These are phyloP conservation scores for Tichodroma muraria DNA, from an alignment of 2,113 vertebrate species.

Conservation along the genomic window DNA sequence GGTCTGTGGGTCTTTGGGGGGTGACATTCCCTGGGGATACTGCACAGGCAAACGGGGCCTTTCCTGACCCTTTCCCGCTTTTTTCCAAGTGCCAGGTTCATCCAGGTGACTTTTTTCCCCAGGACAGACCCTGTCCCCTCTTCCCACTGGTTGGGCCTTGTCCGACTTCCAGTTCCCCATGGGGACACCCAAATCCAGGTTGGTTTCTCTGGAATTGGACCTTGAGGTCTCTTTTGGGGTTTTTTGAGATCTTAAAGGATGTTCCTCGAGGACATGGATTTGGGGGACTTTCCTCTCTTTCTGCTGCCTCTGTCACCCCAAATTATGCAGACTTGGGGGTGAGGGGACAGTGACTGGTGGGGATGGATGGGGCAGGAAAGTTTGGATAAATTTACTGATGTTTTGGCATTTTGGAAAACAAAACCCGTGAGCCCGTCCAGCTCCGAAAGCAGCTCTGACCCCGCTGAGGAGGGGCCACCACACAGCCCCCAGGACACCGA, in stretches of 20 bases:
- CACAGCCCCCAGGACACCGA: rapidly evolving
- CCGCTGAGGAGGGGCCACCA: rapidly evolving
- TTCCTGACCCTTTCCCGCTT: rapidly evolving
- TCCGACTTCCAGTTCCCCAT: rapidly evolving
- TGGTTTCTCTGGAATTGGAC: background rate
- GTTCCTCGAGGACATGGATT: rapidly evolving
- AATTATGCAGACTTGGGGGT: too few relatives aligned
- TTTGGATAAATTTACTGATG: background rate
- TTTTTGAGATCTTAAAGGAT: background rate
- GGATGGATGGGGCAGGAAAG: rapidly evolving
- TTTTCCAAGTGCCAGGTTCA: background rate
- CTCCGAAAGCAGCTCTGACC: background rate
- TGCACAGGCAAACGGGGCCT: rapidly evolving
- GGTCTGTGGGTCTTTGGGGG: rapidly evolving
- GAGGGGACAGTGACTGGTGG: too few relatives aligned
- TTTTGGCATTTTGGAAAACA: background rate
- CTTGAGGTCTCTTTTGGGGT: rapidly evolving
- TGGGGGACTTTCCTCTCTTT: background rate
- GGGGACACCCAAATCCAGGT: background rate
- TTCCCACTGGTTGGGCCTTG: rapidly evolving
- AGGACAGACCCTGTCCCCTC: background rate
- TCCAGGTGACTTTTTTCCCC: background rate
- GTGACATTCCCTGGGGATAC: background rate
- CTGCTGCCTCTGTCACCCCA: background rate
- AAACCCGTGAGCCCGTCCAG: rapidly evolving